Percentiles rank a stretch among this genome's conserved stretches.
Evolutionary conservation across 2,797 vertebrate genomes (phyloP).

Genomic region (Darevskia nairensis): DNA sequence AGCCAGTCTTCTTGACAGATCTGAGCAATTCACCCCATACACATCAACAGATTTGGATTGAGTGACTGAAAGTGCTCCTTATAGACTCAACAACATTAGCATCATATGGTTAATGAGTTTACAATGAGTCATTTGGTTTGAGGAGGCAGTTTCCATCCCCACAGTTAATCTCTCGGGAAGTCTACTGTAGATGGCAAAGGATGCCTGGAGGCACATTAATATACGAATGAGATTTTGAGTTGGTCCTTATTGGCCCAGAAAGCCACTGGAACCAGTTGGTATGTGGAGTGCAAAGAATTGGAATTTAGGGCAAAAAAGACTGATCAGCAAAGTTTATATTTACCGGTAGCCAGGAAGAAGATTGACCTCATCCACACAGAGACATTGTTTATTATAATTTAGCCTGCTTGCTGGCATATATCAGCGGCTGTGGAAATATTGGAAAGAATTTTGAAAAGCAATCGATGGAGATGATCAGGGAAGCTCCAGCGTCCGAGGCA

Average conservation of each 20-base stretch:
- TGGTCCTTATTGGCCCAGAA: neutral
- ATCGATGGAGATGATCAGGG: too few species aligned
- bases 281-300: neutral
- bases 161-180: neutral
- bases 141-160: conserved; percentile 24
- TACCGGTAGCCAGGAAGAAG: too few species aligned
- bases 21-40: conserved; percentile 8
- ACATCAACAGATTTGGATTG: conserved; percentile 5
- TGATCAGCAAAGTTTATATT: too few species aligned
- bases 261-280: neutral
- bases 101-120: conserved; percentile 27
- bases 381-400: too few species aligned
- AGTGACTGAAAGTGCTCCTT: conserved; percentile 20
- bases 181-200: neutral
- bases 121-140: conserved; percentile 8
- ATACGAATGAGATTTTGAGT: neutral
- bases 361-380: too few species aligned
- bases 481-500: too few species aligned
- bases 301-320: conserved; percentile 3
- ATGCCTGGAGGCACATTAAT: neutral
- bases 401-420: too few species aligned
- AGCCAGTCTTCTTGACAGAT: neutral
- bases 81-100: conserved; percentile 25
- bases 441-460: too few species aligned
- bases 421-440: too few species aligned